Conservation (phyloP, 2,113 vertebrate species). For the Corythoichthys haematopterus region DNA sequence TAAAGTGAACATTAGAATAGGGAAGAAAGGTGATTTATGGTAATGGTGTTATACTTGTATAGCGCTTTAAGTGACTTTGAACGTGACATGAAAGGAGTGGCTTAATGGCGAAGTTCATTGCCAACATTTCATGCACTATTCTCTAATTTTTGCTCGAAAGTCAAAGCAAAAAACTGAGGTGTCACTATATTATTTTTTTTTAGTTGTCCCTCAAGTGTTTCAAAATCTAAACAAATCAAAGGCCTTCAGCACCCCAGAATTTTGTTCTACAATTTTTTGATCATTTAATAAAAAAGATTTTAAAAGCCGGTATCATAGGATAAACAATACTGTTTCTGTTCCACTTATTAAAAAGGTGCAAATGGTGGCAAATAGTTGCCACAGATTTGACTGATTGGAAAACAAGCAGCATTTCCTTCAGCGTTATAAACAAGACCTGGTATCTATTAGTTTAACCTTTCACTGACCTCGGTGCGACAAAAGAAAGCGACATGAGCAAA, state of each 20-base stretch:
- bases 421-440: neutral
- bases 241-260: neutral
- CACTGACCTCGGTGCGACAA: neutral
- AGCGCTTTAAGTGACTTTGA: too few relatives aligned
- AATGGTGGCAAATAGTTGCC: neutral
- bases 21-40: too few relatives aligned
- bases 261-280: neutral
- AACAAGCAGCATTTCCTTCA: neutral
- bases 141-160: too few relatives aligned
- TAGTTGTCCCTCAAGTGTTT: too few relatives aligned
- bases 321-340: neutral
- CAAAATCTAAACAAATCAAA: neutral
- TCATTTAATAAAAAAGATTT: neutral
- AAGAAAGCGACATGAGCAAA: conserved; percentile 14
- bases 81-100: too few relatives aligned
- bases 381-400: neutral
- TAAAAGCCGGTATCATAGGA: neutral
- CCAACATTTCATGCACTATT: too few relatives aligned
- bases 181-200: too few relatives aligned
- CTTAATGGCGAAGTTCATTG: too few relatives aligned
- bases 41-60: too few relatives aligned
- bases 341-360: neutral
- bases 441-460: neutral
- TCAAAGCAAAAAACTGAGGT: too few relatives aligned
- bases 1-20: too few relatives aligned